phyloP scores from a whole-genome alignment of 2,888 invertebrate species.

The Drosophila anomalata region DNA sequence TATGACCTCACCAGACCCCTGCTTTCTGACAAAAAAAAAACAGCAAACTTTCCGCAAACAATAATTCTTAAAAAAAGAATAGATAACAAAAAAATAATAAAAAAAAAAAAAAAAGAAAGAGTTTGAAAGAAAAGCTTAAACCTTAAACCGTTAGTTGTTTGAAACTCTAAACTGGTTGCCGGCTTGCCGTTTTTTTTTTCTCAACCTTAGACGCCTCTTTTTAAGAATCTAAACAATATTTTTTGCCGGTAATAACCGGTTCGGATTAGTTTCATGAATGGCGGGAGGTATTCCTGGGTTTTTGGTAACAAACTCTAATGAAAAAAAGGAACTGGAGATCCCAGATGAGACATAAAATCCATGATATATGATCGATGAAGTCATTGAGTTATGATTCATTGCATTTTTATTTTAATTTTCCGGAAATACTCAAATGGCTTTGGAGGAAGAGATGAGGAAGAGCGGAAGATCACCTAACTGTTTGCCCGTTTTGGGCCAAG shows the following conservation, averaged over 20 bases:
- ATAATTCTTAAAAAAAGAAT: no score
- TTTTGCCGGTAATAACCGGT: slow-evolving; percentile 39
- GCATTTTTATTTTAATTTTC: neutral
- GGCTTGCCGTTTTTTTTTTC: slow-evolving; percentile 26
- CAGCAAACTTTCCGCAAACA: no score
- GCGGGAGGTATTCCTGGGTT: slow-evolving; percentile 14
- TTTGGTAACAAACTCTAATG: slow-evolving; percentile 5
- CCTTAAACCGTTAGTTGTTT: no score
- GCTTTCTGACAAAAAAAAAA: neutral
- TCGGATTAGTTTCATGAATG: slow-evolving; percentile 39
- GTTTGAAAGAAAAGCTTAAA: no score
- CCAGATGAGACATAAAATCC: slow-evolving; percentile 13
- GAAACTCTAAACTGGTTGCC: slow-evolving; percentile 26
- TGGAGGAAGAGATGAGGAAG: neutral
- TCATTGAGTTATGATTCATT: no score
- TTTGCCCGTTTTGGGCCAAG: slow-evolving; percentile 12
- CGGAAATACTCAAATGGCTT: neutral
- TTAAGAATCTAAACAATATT: neutral
- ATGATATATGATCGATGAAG: neutral
- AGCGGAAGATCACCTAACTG: neutral
- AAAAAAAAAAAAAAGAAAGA: no score
- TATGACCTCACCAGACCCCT: neutral
- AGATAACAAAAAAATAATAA: no score
- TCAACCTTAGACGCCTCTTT: no score
- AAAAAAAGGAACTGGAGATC: slow-evolving; percentile 4